phyloP scores from a whole-genome alignment of 2,888 invertebrate genomes.

The Abrostola triplasia region DNA sequence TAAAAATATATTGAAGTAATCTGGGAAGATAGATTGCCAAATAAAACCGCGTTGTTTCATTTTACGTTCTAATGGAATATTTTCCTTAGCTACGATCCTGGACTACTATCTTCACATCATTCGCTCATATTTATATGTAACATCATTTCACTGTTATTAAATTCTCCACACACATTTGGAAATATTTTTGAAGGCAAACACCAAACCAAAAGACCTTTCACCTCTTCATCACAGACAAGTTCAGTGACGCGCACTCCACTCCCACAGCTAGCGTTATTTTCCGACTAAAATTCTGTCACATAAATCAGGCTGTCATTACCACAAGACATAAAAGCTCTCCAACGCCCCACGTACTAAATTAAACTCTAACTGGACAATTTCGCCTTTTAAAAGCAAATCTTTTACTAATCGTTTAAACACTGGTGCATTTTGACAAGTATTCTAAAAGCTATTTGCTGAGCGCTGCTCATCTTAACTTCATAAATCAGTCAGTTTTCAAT shows the following conservation, averaged over 20 bases:
- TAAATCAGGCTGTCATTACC: constrained; percentile 42
- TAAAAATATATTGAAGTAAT: not conserved
- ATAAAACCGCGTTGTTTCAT: no score
- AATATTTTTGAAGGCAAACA: no score
- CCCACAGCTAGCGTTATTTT: not conserved
- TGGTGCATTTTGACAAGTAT: constrained; percentile 43
- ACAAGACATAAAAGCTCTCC: constrained; percentile 14
- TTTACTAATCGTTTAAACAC: constrained; percentile 10
- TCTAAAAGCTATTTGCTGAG: constrained; percentile 47
- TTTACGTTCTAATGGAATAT: no score
- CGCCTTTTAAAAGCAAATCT: constrained; percentile 18
- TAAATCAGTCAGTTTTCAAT: constrained; percentile 62
- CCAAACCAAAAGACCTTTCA: not conserved
- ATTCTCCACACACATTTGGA: no score
- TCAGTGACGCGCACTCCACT: not conserved
- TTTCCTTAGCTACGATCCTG: no score
- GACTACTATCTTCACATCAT: no score
- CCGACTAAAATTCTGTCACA: constrained; percentile 21
- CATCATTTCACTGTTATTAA: no score
- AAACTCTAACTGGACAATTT: constrained; percentile 33
- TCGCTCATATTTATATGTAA: no score
- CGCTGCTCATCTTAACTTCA: constrained; percentile 46
- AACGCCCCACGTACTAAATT: constrained; percentile 26
- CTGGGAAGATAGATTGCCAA: not conserved
- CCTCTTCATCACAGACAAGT: not conserved